A percentile compares a stretch with the other conserved stretches of the same genome.
Conservation (phyloP, 2,113 vertebrate species). For the Bos javanicus region DNA sequence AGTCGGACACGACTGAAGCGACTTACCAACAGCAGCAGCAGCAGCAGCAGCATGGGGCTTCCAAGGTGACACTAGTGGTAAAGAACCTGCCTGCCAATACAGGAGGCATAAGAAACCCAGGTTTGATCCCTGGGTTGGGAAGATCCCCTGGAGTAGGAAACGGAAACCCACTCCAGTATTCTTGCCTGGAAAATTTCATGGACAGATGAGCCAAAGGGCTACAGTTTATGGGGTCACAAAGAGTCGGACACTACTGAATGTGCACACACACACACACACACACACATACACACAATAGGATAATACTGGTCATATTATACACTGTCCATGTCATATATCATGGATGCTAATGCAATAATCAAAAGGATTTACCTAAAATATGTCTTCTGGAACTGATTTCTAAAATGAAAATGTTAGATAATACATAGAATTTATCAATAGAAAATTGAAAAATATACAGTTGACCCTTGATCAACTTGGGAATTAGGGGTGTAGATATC, state of each 20-base stretch:
- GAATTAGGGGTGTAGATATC: neutral
- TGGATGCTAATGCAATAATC: neutral
- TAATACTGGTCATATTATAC: neutral
- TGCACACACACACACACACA: neutral
- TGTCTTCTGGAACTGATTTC: neutral
- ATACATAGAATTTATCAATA: neutral
- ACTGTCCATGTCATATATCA: neutral
- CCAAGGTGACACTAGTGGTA: neutral
- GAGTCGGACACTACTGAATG: neutral
- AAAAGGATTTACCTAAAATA: neutral
- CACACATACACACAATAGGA: neutral
- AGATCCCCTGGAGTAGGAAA: neutral
- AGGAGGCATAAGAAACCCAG: neutral
- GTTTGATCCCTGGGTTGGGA: neutral
- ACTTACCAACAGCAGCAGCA: too few relatives aligned
- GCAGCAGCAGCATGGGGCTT: neutral
- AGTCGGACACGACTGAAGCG: accelerated
- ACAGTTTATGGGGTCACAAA: neutral
- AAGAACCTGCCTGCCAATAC: neutral
- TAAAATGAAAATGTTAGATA: neutral
- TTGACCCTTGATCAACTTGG: neutral
- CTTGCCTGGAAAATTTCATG: neutral
- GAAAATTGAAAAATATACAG: neutral
- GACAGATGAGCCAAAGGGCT: neutral
- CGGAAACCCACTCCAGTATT: neutral